These are phyloP conservation scores for Rhinichthys klamathensis DNA, from an alignment of 2,113 vertebrate species.

Conservation along the genomic window DNA sequence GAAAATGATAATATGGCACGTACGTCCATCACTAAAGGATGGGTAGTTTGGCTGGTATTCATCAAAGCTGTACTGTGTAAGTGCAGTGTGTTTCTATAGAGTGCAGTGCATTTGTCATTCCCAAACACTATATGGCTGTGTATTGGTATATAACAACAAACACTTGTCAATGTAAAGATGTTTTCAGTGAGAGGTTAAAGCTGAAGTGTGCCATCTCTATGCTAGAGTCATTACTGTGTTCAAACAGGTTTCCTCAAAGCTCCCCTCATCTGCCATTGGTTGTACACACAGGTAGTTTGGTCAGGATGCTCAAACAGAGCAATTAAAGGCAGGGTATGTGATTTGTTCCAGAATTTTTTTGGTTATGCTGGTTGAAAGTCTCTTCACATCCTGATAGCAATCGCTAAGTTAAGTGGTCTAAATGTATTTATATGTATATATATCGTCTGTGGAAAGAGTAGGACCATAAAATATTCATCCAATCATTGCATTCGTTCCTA, in stretches of 20 bases:
- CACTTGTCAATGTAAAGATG: constrained; percentile 4
- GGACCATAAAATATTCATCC: too few relatives aligned
- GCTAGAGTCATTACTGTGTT: background rate
- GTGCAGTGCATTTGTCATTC: constrained; percentile 19
- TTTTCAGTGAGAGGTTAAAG: background rate
- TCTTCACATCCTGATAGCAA: too few relatives aligned
- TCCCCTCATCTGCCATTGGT: background rate
- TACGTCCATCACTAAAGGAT: constrained; percentile 35
- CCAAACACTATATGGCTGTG: background rate
- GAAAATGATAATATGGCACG: constrained; percentile 39
- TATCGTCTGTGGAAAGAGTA: too few relatives aligned
- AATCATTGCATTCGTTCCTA: too few relatives aligned
- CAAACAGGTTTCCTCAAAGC: background rate
- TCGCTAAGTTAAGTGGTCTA: too few relatives aligned
- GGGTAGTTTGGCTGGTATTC: constrained; percentile 28
- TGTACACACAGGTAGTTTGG: background rate
- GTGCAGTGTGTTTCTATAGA: constrained; percentile 3
- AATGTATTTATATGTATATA: too few relatives aligned
- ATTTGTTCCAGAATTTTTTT: too few relatives aligned
- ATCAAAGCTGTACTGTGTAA: constrained; percentile 27
- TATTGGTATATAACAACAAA: background rate
- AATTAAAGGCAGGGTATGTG: background rate
- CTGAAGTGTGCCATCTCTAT: background rate
- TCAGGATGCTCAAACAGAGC: background rate
- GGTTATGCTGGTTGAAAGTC: too few relatives aligned